phyloP scores from a whole-genome alignment of 2,113 vertebrate genomes.

The Illadopsis cleaveri region DNA sequence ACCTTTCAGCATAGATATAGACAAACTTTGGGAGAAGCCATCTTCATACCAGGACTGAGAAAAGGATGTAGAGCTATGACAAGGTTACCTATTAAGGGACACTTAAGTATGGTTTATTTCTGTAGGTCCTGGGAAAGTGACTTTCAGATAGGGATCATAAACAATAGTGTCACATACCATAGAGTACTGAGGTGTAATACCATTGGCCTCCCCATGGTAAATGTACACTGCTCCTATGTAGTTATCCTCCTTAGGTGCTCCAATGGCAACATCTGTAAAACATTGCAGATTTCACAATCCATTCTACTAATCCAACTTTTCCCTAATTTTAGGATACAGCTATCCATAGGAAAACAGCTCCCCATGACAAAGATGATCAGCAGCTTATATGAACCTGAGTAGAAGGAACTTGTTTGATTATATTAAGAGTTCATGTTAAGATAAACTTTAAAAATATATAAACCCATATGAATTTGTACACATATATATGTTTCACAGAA shows the following conservation, averaged over 20 bases:
- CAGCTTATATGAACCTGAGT: background rate
- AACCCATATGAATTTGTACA: background rate
- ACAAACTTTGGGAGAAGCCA: background rate
- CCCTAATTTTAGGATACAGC: background rate
- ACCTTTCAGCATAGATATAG: background rate
- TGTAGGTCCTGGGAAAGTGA: background rate
- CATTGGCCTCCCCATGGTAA: conserved; percentile 87
- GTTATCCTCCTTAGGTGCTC: conserved; percentile 92
- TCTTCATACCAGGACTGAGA: background rate
- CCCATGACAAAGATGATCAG: background rate
- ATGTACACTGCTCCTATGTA: conserved; percentile 91
- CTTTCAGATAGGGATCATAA: background rate
- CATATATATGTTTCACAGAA: background rate
- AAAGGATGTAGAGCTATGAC: background rate
- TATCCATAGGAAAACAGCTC: background rate
- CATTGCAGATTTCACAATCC: background rate
- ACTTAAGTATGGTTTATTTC: background rate
- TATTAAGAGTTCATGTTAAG: background rate
- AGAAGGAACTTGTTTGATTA: background rate
- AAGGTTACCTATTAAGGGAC: background rate
- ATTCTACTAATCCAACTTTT: background rate
- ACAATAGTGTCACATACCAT: conserved; percentile 79
- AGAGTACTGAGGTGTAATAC: conserved; percentile 88
- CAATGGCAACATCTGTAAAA: conserved; percentile 90
- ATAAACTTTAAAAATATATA: background rate